A percentile compares a stretch with the other conserved stretches of the same genome.
These are phyloP conservation scores for Oscheius sp. DNA, from an alignment of 2,888 invertebrate genomes.

Conservation along the genomic window DNA sequence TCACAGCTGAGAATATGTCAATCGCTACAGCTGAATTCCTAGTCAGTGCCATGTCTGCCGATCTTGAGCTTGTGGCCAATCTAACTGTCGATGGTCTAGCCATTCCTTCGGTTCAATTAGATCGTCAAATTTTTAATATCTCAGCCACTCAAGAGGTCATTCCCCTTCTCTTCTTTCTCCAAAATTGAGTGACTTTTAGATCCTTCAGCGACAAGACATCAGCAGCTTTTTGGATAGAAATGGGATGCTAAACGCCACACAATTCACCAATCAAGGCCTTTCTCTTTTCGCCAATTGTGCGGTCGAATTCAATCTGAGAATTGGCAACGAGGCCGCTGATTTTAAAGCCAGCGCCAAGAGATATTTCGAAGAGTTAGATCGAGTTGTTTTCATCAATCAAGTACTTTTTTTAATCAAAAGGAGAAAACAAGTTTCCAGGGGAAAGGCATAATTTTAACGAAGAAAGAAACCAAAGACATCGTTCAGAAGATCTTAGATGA, in stretches of 20 bases:
- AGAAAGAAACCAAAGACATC: constrained; percentile 34
- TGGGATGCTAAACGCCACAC: constrained; percentile 26
- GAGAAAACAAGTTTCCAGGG: too few species aligned
- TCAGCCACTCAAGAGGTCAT: constrained; percentile 22
- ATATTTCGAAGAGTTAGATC: constrained; percentile 37
- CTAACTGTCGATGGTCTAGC: constrained; percentile 40
- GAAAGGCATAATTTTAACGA: constrained; percentile 21
- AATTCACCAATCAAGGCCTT: constrained; percentile 30
- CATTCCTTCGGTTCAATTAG: constrained; percentile 25
- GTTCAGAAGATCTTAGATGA: constrained; percentile 42
- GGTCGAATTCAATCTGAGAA: constrained; percentile 49
- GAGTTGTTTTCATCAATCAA: constrained; percentile 45
- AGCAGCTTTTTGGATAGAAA: constrained; percentile 24
- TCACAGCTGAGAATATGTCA: constrained; percentile 39
- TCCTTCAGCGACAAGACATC: constrained; percentile 19
- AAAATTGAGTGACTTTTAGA: background rate
- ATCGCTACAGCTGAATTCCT: constrained; percentile 43
- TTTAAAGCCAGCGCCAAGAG: constrained; percentile 39
- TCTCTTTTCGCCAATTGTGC: constrained; percentile 34
- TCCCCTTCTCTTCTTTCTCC: too few species aligned
- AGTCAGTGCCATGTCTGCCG: constrained; percentile 41
- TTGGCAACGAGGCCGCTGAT: constrained; percentile 46
- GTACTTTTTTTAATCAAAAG: constrained; percentile 1
- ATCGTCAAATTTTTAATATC: constrained; percentile 8
- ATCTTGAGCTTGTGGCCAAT: constrained; percentile 48